phyloP scores from a whole-genome alignment of 2,888 invertebrate species.

The Sesamia inferens region DNA sequence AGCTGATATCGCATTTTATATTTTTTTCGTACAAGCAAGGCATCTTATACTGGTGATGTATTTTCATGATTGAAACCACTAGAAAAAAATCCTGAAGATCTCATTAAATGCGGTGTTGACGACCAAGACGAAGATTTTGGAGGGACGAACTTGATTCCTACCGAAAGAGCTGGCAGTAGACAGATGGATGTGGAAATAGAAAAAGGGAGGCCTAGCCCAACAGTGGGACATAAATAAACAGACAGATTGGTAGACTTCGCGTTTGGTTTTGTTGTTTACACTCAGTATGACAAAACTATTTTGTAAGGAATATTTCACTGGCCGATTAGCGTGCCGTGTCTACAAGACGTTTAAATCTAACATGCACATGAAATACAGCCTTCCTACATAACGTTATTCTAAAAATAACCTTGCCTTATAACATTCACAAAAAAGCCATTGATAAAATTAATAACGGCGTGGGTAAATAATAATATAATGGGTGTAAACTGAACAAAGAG shows the following conservation, averaged over 20 bases:
- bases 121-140: not conserved
- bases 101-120: not conserved
- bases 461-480: conserved; percentile 18
- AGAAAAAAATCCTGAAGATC: not conserved
- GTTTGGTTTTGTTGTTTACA: not conserved
- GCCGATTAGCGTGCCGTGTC: conserved; percentile 19
- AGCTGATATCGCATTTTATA: not conserved
- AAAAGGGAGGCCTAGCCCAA: not conserved
- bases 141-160: not conserved
- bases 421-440: conserved; percentile 24
- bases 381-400: not conserved
- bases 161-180: too few relatives aligned
- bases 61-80: not conserved
- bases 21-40: not conserved
- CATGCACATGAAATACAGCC: conserved; percentile 25
- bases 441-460: conserved; percentile 11
- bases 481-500: conserved; percentile 8
- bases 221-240: not conserved
- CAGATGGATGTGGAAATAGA: too few relatives aligned
- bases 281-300: conserved; percentile 3
- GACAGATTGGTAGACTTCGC: not conserved
- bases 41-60: not conserved
- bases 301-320: not conserved
- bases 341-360: conserved; percentile 3
- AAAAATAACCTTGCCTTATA: conserved; percentile 18